Percentiles rank a stretch among this genome's conserved stretches.
Conservation (phyloP, 1,140 invertebrate genomes). For the Oscheius sp. region DNA sequence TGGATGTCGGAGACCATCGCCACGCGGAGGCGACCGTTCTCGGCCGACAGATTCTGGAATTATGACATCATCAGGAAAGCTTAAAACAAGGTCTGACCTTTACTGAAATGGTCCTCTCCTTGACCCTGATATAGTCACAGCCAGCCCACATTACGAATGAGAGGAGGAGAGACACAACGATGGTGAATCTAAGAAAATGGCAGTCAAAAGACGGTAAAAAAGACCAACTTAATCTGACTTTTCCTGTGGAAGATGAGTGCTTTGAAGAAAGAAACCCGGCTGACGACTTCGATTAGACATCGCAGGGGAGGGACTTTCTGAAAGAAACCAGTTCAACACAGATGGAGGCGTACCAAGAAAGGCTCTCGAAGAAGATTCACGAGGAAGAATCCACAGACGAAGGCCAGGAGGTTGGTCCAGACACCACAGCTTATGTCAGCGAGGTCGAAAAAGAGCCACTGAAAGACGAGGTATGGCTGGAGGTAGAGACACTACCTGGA, state of each 20-base stretch:
- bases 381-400: conserved; percentile 32
- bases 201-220: background rate
- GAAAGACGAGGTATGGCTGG: background rate
- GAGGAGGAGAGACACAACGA: background rate
- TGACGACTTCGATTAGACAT: background rate
- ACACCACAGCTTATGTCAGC: conserved; percentile 16
- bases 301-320: background rate
- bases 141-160: conserved; percentile 8
- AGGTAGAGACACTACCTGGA: conserved; percentile 4
- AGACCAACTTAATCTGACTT: background rate
- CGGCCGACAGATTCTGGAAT: conserved; percentile 18
- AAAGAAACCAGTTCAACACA: background rate
- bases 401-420: conserved; percentile 34
- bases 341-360: background rate
- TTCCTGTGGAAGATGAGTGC: background rate
- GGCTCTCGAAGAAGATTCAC: conserved; percentile 12
- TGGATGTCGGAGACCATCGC: conserved; percentile 31
- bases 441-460: conserved; percentile 33
- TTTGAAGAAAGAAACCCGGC: background rate
- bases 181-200: conserved; percentile 12
- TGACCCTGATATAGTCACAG: conserved; percentile 13
- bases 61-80: background rate
- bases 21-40: background rate
- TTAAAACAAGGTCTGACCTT: background rate
- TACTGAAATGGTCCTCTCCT: conserved; percentile 1